phyloP scores from a whole-genome alignment of 2,888 invertebrate genomes.

The Phortica magna region DNA sequence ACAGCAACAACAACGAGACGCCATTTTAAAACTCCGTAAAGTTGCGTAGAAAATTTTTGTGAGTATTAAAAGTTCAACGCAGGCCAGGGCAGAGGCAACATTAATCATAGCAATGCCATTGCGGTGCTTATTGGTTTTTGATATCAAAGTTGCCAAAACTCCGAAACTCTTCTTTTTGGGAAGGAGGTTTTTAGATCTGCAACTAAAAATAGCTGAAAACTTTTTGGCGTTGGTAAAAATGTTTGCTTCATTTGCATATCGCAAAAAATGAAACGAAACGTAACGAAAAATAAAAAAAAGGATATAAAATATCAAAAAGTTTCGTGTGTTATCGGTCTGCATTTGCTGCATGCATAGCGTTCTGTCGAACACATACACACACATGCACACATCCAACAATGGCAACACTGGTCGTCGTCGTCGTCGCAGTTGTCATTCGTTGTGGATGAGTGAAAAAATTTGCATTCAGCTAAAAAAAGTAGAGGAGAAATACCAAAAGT shows the following conservation, averaged over 20 bases:
- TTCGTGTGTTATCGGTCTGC: slow-evolving; percentile 56
- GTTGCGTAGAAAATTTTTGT: slow-evolving; percentile 10
- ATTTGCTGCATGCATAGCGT: slow-evolving; percentile 5
- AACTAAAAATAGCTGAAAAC: slow-evolving; percentile 35
- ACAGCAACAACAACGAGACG: not conserved
- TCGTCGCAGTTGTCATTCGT: slow-evolving; percentile 7
- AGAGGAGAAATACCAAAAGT: slow-evolving; percentile 56
- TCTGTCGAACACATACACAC: not conserved
- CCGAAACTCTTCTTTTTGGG: not conserved
- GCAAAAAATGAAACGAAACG: slow-evolving; percentile 43
- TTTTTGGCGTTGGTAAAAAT: slow-evolving; percentile 42
- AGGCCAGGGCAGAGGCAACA: slow-evolving; percentile 36
- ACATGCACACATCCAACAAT: not conserved
- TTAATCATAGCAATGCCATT: slow-evolving; percentile 52
- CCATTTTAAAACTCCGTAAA: not conserved
- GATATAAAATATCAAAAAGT: slow-evolving; percentile 45
- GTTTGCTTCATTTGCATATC: slow-evolving; percentile 65
- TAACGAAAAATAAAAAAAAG: not conserved
- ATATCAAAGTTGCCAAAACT: slow-evolving; percentile 20
- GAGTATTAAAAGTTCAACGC: slow-evolving; percentile 34
- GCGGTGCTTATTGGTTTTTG: slow-evolving; percentile 33
- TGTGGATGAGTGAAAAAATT: not conserved
- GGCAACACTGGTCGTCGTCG: slow-evolving; percentile 1
- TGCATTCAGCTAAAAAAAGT: not conserved
- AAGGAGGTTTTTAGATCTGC: not conserved